Evolutionary conservation across 2,113 vertebrate genomes (phyloP), one percentile per base, ranked within the genome.

Genomic region (Thamnaconus septentrionalis): DNA sequence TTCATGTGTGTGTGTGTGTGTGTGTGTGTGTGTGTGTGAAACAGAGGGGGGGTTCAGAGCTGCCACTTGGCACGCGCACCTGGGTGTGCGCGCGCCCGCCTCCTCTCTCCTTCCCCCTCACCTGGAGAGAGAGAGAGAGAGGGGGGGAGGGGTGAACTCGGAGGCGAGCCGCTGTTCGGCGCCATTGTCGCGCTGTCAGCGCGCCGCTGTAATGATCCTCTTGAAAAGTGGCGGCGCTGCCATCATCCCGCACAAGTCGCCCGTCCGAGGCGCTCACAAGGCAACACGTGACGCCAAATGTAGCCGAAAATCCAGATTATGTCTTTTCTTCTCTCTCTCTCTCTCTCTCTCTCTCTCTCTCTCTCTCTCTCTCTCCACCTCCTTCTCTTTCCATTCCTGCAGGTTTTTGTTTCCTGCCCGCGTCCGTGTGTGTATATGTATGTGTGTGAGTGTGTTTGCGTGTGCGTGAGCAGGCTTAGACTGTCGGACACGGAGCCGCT

Each of bases 181-280:
- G 71, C 79, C 57, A 77, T 87, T 88, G 87, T 87, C 74, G 45
- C 64, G 75, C 87, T 89, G 87, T 90, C 89, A 90, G 69, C 82
- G 73, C 76, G 82, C 80, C 80, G 81, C 74, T 87, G 86, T 88
- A 88, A 90, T 89, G 85, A 90, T 89, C 85, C 87, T 80, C 79
- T 85, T 70, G 78, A 79, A 87, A 86, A 84, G 82, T 86, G 81
- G 79, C 80, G 18, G 61, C 75, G 64, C 40, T 63, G 66, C 73
- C 80, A 71, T 80, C 79, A 84, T 88, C 84, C 82, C 78, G 18
- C 18, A 31, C 83, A 78, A 64, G 78, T 84, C 69, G 41, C 65
- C 77, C 80, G 76, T 83, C 86, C 59, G 65, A 86, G 80, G 80
- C 78, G 82, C 80, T 82, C 61, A 57, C 66, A 81, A 31, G 84